Evolutionary conservation across 2,113 vertebrate genomes (phyloP), one percentile per base, ranked within the genome.

Genomic region (Fulmarus glacialis): DNA sequence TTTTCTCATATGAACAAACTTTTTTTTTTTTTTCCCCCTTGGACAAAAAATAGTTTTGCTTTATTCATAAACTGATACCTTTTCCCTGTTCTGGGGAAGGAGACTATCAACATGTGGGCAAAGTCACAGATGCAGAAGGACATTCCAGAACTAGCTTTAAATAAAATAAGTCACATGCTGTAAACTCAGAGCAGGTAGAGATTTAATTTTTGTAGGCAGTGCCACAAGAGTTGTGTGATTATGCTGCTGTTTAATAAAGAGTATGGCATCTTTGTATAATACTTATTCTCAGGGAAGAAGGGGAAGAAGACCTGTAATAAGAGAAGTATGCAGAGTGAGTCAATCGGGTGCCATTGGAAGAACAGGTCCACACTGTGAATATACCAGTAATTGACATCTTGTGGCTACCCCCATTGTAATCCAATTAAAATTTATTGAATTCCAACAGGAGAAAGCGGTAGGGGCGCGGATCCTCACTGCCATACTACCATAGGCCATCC

Each of bases 401-500:
- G 70, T 96, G 64, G 78, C 85, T 92, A 87, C 70, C 64, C 11
- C 56, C 62, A 91, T 87, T 97, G 87, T 95, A 98, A 97, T 90
- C 94, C 96, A 92, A 78, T 98, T 97, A 97, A 71, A 90, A 47
- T 96, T 93, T 52, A 96, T 89, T 97, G 92, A 98, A 94, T 97
- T 96, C 91, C 96, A 95, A 15, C 89, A 86, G 85, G 59, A 72
- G 36, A 94, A 93, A 83, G 88, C 22, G 1, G 85, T 77, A 83
- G 86, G 78, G 63, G 59, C 12, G 1, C n/a, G 38, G 91, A 95
- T 82, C 93, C 66, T 96, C 78, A 59, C 73, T 78, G 43, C 43
- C 73, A 16, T 77, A 50, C 23, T 95, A 66, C 75, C 72, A 62
- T 29, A 77, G 85, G 75, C 92, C 34, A 73, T 87, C 73, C 90